phyloP scores from a whole-genome alignment of 1,140 invertebrate species.

The Colletes gigas region DNA sequence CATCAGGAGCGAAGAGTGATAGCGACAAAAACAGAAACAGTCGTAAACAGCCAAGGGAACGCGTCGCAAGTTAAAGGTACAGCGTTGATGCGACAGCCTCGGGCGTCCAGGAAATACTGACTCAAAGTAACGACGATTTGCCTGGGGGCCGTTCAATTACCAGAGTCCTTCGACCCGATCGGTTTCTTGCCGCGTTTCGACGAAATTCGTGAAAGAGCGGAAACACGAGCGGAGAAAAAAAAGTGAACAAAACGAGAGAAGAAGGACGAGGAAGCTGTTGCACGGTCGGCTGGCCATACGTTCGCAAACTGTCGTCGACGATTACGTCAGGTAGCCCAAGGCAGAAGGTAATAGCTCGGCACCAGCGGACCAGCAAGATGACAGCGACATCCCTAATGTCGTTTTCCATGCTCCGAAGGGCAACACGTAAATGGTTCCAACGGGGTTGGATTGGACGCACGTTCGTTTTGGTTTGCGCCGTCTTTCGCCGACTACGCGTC shows the following conservation, averaged over 20 bases:
- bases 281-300: conserved; percentile 10
- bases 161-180: conserved; percentile 9
- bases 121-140: neutral
- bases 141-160: neutral
- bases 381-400: conserved; percentile 43
- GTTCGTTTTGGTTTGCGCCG: neutral
- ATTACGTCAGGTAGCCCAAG: conserved; percentile 49
- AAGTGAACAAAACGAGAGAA: neutral
- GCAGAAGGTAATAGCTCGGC: conserved; percentile 47
- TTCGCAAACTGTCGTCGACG: conserved; percentile 52
- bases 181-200: conserved; percentile 18
- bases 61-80: neutral
- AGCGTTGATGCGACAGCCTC: neutral
- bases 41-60: neutral
- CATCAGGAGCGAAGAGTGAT: neutral
- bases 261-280: conserved; percentile 7
- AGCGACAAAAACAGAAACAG: neutral
- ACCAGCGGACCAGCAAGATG: conserved; percentile 38
- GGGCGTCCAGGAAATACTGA: neutral
- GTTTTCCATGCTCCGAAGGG: conserved; percentile 28
- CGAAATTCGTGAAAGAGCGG: conserved; percentile 13
- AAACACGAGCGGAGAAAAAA: neutral
- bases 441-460: neutral
- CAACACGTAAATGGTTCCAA: neutral
- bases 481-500: conserved; percentile 9